Evolutionary conservation across 2,113 vertebrate genomes (phyloP).

Genomic region (Orientallactaga bullata): DNA sequence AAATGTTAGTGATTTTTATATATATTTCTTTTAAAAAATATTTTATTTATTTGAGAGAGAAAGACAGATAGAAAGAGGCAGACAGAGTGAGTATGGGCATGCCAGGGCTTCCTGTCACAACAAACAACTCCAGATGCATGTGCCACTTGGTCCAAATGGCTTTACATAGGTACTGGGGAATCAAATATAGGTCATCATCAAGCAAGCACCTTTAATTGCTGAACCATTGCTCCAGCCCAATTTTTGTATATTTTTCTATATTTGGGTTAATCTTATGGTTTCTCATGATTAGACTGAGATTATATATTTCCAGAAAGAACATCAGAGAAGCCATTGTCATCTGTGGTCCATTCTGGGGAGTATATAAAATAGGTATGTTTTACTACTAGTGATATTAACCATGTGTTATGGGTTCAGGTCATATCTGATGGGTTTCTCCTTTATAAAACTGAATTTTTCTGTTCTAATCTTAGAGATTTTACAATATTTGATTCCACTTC

Average conservation of each 20-base stretch:
- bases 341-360: background rate
- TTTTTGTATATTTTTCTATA: background rate
- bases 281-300: background rate
- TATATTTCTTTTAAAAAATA: background rate
- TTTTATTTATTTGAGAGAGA: too few relatives aligned
- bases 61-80: too few relatives aligned
- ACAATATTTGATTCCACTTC: background rate
- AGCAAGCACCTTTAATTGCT: too few relatives aligned
- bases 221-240: too few relatives aligned
- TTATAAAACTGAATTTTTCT: background rate
- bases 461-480: background rate
- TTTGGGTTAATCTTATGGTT: background rate
- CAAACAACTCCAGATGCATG: too few relatives aligned
- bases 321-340: background rate
- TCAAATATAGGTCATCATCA: too few relatives aligned
- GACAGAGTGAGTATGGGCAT: too few relatives aligned
- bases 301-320: background rate
- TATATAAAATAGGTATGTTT: background rate
- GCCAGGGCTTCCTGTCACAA: too few relatives aligned
- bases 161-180: too few relatives aligned
- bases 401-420: background rate
- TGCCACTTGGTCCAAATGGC: too few relatives aligned
- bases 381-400: background rate
- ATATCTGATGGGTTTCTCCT: background rate
- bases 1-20: background rate